Percentiles rank a stretch among this genome's conserved stretches.
Evolutionary conservation across 1,140 invertebrate species (phyloP).

Genomic region (Zaprionus nigranus): DNA sequence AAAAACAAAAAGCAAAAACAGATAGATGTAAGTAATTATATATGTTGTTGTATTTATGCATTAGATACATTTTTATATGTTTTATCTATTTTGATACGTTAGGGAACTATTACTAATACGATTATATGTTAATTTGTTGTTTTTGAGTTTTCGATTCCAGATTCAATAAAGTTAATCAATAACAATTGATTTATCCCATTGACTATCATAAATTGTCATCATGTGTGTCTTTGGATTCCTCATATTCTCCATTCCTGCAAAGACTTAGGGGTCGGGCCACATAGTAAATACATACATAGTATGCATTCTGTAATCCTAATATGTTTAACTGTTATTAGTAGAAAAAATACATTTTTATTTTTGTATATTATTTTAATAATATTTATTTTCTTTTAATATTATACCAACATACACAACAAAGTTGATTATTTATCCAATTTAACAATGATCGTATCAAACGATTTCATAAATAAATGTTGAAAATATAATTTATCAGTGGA

Average conservation of each 20-base stretch:
- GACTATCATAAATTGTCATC: neutral
- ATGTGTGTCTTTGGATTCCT: neutral
- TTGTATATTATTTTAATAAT: constrained; percentile 2
- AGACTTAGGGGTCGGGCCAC: neutral
- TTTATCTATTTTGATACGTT: neutral
- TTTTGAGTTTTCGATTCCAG: neutral
- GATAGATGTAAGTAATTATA: constrained; percentile 10
- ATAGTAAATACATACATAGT: neutral
- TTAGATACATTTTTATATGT: constrained; percentile 4
- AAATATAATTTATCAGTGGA: constrained; percentile 87
- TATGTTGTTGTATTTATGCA: neutral
- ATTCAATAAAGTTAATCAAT: constrained; percentile 8
- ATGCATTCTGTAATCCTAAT: neutral
- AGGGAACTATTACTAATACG: constrained; percentile 3
- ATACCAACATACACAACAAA: neutral
- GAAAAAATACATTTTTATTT: neutral
- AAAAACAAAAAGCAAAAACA: neutral
- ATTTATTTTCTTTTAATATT: neutral
- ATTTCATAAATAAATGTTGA: constrained; percentile 87
- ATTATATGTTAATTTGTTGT: neutral
- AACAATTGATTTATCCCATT: constrained; percentile 3
- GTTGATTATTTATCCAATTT: constrained; percentile 88
- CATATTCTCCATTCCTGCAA: neutral
- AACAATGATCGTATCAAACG: constrained; percentile 88
- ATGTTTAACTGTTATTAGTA: neutral